Evolutionary conservation across 2,888 invertebrate species (phyloP).

Genomic region (Erynnis tages): DNA sequence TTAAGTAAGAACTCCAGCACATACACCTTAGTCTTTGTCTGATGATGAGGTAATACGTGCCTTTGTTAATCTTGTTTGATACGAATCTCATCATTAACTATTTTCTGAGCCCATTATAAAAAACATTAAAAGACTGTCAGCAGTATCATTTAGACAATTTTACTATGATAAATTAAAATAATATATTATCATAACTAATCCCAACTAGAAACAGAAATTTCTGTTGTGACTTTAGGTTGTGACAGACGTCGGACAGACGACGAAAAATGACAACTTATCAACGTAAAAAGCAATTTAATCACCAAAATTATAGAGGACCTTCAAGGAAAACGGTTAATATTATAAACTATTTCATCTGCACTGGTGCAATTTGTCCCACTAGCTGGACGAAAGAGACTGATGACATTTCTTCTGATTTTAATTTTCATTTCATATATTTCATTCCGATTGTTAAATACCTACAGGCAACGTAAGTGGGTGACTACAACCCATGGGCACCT

Average conservation of each 20-base stretch:
- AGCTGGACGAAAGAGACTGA: too few relatives aligned
- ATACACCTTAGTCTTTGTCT: too few relatives aligned
- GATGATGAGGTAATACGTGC: constrained; percentile 2
- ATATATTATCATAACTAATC: constrained; percentile 9
- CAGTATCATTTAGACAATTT: constrained; percentile 10
- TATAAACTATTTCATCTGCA: too few relatives aligned
- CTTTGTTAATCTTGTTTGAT: not conserved
- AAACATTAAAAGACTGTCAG: not conserved
- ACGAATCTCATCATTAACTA: constrained; percentile 20
- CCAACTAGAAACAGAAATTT: constrained; percentile 1
- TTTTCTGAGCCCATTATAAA: constrained; percentile 14
- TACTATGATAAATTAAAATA: constrained; percentile 3
- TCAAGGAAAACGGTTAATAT: too few relatives aligned
- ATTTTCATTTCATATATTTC: too few relatives aligned
- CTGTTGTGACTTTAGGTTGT: not conserved
- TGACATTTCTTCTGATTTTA: too few relatives aligned
- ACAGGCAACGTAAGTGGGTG: too few relatives aligned
- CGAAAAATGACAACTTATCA: constrained; percentile 5
- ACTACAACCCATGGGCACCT: too few relatives aligned
- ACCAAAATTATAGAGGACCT: not conserved
- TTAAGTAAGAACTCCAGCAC: too few relatives aligned
- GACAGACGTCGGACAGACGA: constrained; percentile 6
- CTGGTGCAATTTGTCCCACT: too few relatives aligned
- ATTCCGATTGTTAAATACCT: too few relatives aligned
- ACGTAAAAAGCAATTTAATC: not conserved